phyloP scores from a whole-genome alignment of 2,888 invertebrate genomes.

The Dryadula phaetusa region DNA sequence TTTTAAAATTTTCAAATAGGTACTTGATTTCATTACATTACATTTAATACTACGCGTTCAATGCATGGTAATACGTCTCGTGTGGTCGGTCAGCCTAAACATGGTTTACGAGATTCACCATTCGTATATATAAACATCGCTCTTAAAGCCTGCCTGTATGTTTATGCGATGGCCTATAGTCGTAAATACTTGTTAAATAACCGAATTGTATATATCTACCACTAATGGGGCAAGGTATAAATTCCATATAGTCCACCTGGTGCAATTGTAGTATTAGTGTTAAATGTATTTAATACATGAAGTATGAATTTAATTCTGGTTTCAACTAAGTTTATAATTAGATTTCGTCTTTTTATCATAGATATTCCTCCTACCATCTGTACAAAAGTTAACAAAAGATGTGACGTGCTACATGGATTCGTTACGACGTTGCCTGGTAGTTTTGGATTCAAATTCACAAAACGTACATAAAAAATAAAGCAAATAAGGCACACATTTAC shows the following conservation, averaged over 20 bases:
- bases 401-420: no score
- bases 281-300: not conserved
- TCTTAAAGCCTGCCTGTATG: constrained; percentile 70
- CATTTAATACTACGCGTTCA: not conserved
- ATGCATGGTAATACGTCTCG: constrained; percentile 1
- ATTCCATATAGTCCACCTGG: constrained; percentile 27
- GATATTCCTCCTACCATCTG: no score
- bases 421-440: no score
- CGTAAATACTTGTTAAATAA: constrained; percentile 72
- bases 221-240: constrained; percentile 56
- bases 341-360: no score
- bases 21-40: not conserved
- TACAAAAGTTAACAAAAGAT: no score
- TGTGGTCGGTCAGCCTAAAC: constrained; percentile 34
- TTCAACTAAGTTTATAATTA: no score
- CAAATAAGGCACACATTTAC: no score
- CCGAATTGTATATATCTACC: constrained; percentile 52
- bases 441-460: no score
- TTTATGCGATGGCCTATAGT: constrained; percentile 61
- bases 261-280: not conserved
- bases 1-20: not conserved
- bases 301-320: not conserved
- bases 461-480: no score
- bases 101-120: constrained; percentile 56
- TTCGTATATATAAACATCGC: constrained; percentile 67